These are phyloP conservation scores for Caenorhabditis japonica DNA, from an alignment of 2,888 invertebrate species.

Conservation along the genomic window DNA sequence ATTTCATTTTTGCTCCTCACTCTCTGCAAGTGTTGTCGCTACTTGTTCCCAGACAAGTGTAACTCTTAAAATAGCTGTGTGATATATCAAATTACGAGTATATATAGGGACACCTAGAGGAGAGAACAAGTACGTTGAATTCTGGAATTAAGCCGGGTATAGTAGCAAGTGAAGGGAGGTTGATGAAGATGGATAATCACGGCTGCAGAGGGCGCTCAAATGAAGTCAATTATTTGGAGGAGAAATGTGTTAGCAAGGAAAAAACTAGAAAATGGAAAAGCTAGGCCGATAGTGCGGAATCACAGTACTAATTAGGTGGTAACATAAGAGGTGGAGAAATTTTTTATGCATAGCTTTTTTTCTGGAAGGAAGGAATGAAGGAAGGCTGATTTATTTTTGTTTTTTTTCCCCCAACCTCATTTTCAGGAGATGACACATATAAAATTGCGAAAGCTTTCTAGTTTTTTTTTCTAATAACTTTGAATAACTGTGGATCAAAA, in stretches of 20 bases:
- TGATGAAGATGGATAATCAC: conserved; percentile 13
- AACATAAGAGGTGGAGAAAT: neutral
- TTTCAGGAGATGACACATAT: conserved; percentile 41
- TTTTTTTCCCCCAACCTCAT: conserved; percentile 1
- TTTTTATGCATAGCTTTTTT: conserved; percentile 3
- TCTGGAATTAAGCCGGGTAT: too few relatives aligned
- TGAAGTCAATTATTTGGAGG: conserved; percentile 41
- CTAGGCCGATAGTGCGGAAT: neutral
- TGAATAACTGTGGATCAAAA: too few relatives aligned
- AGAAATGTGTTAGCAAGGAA: neutral
- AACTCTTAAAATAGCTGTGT: conserved; percentile 26
- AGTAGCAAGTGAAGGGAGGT: too few relatives aligned
- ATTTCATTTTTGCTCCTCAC: conserved; percentile 56
- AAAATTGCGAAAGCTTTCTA: too few relatives aligned
- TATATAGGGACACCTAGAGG: conserved; percentile 4
- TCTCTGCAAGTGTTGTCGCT: neutral
- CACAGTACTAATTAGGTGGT: neutral
- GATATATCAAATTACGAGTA: conserved; percentile 32
- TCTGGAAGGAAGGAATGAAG: conserved; percentile 5
- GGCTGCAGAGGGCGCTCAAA: conserved; percentile 27
- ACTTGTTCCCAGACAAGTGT: conserved; percentile 1
- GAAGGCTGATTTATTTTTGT: neutral
- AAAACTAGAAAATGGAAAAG: conserved; percentile 1
- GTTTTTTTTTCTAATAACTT: too few relatives aligned
- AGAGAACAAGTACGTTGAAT: neutral